Base-by-base conservation (phyloP, 2,888 invertebrate species). In the Meiosimyza platycephala region DNA sequence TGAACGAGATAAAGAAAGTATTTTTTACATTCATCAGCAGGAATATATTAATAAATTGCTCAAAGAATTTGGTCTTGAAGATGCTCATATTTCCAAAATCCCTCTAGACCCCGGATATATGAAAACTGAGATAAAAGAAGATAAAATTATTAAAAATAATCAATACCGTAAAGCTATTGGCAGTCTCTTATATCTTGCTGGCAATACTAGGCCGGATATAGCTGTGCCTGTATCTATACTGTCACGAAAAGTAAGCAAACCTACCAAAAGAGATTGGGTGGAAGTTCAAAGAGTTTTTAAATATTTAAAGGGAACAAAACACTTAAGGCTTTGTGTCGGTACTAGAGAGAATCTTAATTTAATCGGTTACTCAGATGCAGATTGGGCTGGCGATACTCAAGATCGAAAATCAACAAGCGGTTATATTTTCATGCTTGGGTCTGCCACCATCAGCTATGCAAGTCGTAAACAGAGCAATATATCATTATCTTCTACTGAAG, bases 51-150 rank as follows among this genome's bases (percentile, higher is more conserved):
- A 55, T 55, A 16, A n/a, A n/a, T 12, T 16, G 16, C 13, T n/a
- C 16, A 11, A 55, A 55, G 55, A 55, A 55, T n/a, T 55, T 16
- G 55, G 55, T 3, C 13, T 13, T 51, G 9, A 55, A n/a, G 16
- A 55, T 55, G 55, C 55, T n/a, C 13, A 11, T 55, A 16, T 55
- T 55, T 55, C 55, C 18, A 59, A 33, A n/a, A 69, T 15, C 59
- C 63, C 40, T 59, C 12, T 55, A 59, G 64, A 64, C 65, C 68
- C 74, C 11, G 69, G 72, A 3, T 74, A 74, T 64, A 18, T 71
- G 13, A 72, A 70, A 40, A 28, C 18, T 59, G 2, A 7, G 9
- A 13, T 12, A 2, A 59, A 59, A 12, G 22, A n/a, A 59, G 22
- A 22, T 22, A 59, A 3, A 2, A 22, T 13, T 22, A 3, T 22